Percentiles rank a stretch among this genome's conserved stretches.
Evolutionary conservation across 2,888 invertebrate genomes (phyloP).

Genomic region (Globia sparganii): DNA sequence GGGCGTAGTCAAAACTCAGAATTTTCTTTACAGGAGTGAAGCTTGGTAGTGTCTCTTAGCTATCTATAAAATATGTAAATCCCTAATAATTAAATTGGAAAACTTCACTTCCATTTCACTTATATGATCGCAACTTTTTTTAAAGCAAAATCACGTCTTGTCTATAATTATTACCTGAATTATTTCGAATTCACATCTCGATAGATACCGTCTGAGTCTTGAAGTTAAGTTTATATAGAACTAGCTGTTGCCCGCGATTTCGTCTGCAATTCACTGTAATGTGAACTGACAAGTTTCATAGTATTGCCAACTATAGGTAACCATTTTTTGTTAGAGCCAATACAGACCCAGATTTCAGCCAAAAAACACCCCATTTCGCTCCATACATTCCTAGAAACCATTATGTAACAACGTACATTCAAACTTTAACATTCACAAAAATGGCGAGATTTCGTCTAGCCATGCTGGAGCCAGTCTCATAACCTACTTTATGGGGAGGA

Average conservation of each 20-base stretch:
- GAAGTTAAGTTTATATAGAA: neutral
- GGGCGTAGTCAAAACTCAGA: neutral
- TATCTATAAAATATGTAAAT: neutral
- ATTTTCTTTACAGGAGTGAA: neutral
- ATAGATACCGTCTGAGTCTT: too few species aligned
- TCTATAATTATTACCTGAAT: neutral
- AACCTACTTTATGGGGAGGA: constrained; percentile 21
- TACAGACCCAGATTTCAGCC: neutral
- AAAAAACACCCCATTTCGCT: neutral
- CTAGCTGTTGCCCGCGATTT: neutral
- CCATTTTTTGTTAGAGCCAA: neutral
- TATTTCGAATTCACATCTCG: neutral
- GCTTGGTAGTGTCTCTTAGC: neutral
- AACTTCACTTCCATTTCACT: neutral
- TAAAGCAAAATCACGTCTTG: neutral
- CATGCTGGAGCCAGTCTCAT: constrained; percentile 42
- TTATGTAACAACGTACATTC: constrained; percentile 25
- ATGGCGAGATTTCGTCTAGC: constrained; percentile 38
- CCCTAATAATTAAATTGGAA: neutral
- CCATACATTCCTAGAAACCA: constrained; percentile 4
- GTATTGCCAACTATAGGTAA: neutral
- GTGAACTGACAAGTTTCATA: neutral
- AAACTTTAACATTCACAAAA: constrained; percentile 30
- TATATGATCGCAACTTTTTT: neutral
- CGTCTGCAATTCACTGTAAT: neutral